phyloP scores from a whole-genome alignment of 2,797 vertebrate genomes.

The Enteromius argenteus region DNA sequence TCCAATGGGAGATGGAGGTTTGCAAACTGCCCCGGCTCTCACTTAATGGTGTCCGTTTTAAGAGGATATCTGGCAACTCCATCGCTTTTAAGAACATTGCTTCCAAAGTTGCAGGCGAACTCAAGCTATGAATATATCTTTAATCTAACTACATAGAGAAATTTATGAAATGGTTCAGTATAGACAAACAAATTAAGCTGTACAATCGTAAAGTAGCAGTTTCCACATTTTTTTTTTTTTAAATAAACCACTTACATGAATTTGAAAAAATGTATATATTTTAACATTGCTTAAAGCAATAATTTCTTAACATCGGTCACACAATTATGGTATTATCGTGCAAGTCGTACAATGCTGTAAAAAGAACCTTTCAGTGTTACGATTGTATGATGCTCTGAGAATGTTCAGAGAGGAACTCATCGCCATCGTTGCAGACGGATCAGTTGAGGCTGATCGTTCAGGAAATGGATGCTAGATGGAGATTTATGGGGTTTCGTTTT shows the following conservation, averaged over 20 bases:
- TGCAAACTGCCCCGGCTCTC: constrained; percentile 92
- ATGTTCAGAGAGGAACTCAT: constrained; percentile 16
- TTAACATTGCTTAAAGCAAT: constrained; percentile 91
- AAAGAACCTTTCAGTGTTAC: constrained; percentile 69
- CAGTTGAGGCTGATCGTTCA: constrained; percentile 22
- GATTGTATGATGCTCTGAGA: constrained; percentile 59
- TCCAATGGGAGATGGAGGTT: constrained; percentile 94
- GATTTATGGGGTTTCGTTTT: constrained; percentile 36
- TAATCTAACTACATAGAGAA: constrained; percentile 61
- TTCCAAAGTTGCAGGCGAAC: constrained; percentile 93
- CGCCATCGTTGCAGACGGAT: background rate
- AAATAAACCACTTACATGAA: constrained; percentile 86
- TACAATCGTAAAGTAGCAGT: constrained; percentile 94
- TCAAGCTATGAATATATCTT: constrained; percentile 89
- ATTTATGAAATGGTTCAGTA: constrained; percentile 65
- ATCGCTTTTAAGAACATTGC: constrained; percentile 94
- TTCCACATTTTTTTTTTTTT: constrained; percentile 79
- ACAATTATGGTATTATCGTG: constrained; percentile 52
- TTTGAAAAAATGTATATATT: constrained; percentile 88
- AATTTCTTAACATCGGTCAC: constrained; percentile 78
- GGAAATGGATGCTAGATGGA: constrained; percentile 32
- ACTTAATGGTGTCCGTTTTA: constrained; percentile 90
- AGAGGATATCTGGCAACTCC: constrained; percentile 91
- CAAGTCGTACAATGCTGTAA: constrained; percentile 75
- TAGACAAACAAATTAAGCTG: constrained; percentile 86